Percentiles rank a stretch among this genome's conserved stretches.
These are phyloP conservation scores for Notocelia uddmanniana DNA, from an alignment of 2,888 invertebrate genomes.

Conservation along the genomic window DNA sequence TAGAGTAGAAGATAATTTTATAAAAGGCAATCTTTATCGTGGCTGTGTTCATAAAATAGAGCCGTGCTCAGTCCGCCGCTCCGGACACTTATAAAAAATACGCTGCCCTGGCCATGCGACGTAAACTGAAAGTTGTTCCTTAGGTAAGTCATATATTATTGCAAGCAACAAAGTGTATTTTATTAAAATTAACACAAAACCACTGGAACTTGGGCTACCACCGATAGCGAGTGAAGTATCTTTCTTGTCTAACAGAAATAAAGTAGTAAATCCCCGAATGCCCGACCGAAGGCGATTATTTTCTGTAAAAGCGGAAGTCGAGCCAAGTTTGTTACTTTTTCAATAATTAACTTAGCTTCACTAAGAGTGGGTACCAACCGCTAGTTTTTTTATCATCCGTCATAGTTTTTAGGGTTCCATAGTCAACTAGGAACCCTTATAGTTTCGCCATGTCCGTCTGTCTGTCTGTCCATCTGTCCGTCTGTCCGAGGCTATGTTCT, in stretches of 20 bases:
- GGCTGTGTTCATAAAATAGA: constrained; percentile 34
- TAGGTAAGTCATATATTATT: not conserved
- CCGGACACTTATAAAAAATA: constrained; percentile 26
- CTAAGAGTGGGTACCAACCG: constrained; percentile 19
- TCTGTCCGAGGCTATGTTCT: too few species aligned
- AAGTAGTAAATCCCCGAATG: constrained; percentile 39
- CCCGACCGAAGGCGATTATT: constrained; percentile 39
- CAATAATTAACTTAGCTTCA: constrained; percentile 41
- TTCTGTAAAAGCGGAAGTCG: constrained; percentile 40
- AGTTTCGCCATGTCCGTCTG: too few species aligned
- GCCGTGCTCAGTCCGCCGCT: constrained; percentile 12
- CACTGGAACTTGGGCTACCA: constrained; percentile 1
- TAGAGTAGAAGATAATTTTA: constrained; percentile 45
- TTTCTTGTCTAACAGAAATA: constrained; percentile 36
- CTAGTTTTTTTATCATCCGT: constrained; percentile 22
- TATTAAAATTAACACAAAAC: constrained; percentile 10
- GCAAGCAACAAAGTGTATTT: not conserved
- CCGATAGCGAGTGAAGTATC: constrained; percentile 29
- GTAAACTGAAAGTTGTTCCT: not conserved
- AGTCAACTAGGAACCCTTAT: too few species aligned
- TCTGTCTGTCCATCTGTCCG: too few species aligned
- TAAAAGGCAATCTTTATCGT: constrained; percentile 41
- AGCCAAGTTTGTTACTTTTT: constrained; percentile 41
- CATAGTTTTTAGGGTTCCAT: not conserved
- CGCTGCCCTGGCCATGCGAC: not conserved